A percentile compares a stretch with the other conserved stretches of the same genome.
Conservation (phyloP, 92 coral and sea anemone genomes). For the Isaurus tuberculatus region DNA sequence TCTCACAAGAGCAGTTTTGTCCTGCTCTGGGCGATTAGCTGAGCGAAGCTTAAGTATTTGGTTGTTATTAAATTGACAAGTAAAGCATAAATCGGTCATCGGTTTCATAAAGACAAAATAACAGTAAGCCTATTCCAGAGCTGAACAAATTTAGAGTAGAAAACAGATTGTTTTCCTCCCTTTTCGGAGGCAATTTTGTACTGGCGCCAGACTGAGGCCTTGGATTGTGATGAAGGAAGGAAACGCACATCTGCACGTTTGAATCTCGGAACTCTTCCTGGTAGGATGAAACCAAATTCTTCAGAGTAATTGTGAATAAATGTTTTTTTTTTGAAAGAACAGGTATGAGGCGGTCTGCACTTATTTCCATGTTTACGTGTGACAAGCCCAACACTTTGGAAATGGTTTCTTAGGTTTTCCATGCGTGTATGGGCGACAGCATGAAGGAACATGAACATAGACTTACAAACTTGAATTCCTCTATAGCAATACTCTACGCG, state of each 20-base stretch:
- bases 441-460: conserved; percentile 44
- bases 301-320: conserved; percentile 37
- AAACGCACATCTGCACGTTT: conserved; percentile 42
- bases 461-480: conserved; percentile 39
- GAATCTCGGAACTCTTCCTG: conserved; percentile 52
- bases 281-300: conserved; percentile 40
- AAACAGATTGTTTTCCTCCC: conserved; percentile 24
- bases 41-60: conserved; percentile 6
- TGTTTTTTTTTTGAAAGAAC: conserved; percentile 17
- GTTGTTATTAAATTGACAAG: conserved; percentile 46
- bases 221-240: conserved; percentile 45
- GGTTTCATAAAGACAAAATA: conserved; percentile 41
- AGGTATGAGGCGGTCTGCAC: conserved; percentile 19
- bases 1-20: conserved; percentile 34
- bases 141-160: conserved; percentile 43
- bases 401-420: conserved; percentile 34
- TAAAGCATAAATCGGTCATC: conserved; percentile 42
- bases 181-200: conserved; percentile 17
- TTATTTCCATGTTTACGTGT: conserved; percentile 43
- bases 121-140: conserved; percentile 42
- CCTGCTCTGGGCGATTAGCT: conserved; percentile 42
- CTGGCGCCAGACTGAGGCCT: conserved; percentile 45
- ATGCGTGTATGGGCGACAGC: conserved; percentile 27
- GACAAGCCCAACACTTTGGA: conserved; percentile 21
- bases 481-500: conserved; percentile 25